Evolutionary conservation across 2,888 invertebrate genomes (phyloP).

Genomic region (Habroteleia sp.): DNA sequence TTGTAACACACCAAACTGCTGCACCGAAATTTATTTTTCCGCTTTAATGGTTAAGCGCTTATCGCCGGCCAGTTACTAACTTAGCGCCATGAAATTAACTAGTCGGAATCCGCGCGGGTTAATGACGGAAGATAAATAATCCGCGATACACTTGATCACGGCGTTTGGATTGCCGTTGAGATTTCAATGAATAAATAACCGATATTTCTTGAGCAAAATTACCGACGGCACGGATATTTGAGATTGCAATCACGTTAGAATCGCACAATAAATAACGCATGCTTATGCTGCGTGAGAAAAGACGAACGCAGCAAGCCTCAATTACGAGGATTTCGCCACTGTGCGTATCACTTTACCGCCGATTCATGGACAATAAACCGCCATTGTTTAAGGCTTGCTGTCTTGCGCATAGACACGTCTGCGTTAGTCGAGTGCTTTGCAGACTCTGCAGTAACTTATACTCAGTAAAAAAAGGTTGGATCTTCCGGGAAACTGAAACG

Average conservation of each 20-base stretch:
- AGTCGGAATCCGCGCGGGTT: not conserved
- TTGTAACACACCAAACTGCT: conserved; percentile 32
- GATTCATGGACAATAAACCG: conserved; percentile 23
- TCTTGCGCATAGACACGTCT: not conserved
- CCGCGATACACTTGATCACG: conserved; percentile 8
- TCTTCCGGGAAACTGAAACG: too few species aligned
- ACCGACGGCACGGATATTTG: conserved; percentile 24
- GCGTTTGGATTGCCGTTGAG: conserved; percentile 12
- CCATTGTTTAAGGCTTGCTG: conserved; percentile 24
- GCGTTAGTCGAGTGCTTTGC: too few species aligned
- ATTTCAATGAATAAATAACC: conserved; percentile 18
- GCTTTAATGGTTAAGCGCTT: conserved; percentile 44
- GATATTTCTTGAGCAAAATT: conserved; percentile 1
- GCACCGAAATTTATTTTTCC: conserved; percentile 41
- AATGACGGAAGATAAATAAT: not conserved
- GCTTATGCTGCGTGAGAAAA: not conserved
- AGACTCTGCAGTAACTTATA: too few species aligned
- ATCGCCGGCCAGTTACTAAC: conserved; percentile 7
- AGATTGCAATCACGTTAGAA: conserved; percentile 21
- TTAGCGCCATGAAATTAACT: conserved; percentile 7
- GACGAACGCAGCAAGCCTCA: not conserved
- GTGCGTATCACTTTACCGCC: conserved; percentile 12
- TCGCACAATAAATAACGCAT: conserved; percentile 11
- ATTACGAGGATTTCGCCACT: conserved; percentile 11
- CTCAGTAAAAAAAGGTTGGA: too few species aligned